A percentile compares a stretch with the other conserved stretches of the same genome.
Conservation (phyloP, 2,888 invertebrate species). For the Liposcelis brunnea region DNA sequence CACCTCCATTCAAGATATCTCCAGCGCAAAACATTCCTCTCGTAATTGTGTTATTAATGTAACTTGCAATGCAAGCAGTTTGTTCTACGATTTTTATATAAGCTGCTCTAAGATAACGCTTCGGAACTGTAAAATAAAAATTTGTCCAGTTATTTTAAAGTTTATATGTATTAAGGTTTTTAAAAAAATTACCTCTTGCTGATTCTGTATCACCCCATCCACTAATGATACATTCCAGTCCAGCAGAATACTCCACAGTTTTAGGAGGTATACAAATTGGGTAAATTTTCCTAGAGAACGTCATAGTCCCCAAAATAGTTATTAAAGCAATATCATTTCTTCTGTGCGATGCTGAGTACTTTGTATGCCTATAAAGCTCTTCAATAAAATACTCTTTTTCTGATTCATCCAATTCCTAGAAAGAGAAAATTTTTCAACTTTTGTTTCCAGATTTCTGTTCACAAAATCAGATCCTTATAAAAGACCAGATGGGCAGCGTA, state of each 20-base stretch:
- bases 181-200: background rate
- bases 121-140: background rate
- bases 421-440: too few relatives aligned
- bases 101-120: background rate
- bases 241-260: background rate
- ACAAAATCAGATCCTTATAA: too few relatives aligned
- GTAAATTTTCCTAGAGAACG: background rate
- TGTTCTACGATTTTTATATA: background rate
- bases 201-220: slow-evolving; percentile 1
- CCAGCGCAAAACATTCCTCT: slow-evolving; percentile 7
- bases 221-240: background rate
- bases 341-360: background rate
- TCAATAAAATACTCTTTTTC: too few relatives aligned
- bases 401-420: too few relatives aligned
- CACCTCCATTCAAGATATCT: background rate
- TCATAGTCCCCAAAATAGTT: background rate
- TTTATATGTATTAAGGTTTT: too few relatives aligned
- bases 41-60: background rate
- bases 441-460: too few relatives aligned
- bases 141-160: too few relatives aligned
- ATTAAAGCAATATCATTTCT: slow-evolving; percentile 7
- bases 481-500: too few relatives aligned
- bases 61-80: background rate
- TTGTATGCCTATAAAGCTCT: background rate
- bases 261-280: slow-evolving; percentile 1